Percentiles rank a stretch among this genome's conserved stretches.
Conservation (phyloP, 2,888 invertebrate genomes). For the Epinotia ramella region DNA sequence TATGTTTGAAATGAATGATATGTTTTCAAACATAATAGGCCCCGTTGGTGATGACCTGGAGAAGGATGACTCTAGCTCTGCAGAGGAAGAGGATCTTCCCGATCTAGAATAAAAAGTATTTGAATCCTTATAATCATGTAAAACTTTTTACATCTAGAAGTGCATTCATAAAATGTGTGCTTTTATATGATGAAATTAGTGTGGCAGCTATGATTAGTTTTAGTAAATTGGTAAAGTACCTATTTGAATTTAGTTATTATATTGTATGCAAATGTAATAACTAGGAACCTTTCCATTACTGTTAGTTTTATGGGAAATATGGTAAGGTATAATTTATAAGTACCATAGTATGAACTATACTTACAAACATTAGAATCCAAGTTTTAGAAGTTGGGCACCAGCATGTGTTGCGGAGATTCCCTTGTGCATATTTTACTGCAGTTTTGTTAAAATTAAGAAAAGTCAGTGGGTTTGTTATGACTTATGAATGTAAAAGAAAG, state of each 20-base stretch:
- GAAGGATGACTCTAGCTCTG: slow-evolving; percentile 88
- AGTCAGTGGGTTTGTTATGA: neutral
- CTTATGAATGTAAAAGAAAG: neutral
- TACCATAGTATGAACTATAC: neutral
- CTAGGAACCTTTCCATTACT: neutral
- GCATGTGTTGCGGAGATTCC: neutral
- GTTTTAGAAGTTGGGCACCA: neutral
- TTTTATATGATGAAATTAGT: slow-evolving; percentile 59
- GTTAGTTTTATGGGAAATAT: neutral
- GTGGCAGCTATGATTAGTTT: slow-evolving; percentile 46
- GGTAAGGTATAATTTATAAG: neutral
- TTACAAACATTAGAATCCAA: neutral
- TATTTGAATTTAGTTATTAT: slow-evolving; percentile 9
- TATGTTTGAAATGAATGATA: slow-evolving; percentile 68
- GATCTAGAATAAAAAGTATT: slow-evolving; percentile 84
- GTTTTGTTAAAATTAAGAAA: neutral
- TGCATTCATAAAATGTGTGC: slow-evolving; percentile 61
- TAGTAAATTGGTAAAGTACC: slow-evolving; percentile 16
- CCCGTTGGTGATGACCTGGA: slow-evolving; percentile 71
- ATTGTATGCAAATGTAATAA: slow-evolving; percentile 3
- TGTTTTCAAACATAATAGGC: slow-evolving; percentile 70
- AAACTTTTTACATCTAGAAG: slow-evolving; percentile 52
- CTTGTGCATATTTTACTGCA: neutral
- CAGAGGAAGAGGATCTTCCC: slow-evolving; percentile 90
- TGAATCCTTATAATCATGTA: slow-evolving; percentile 54